phyloP scores from a whole-genome alignment of 2,113 vertebrate genomes.

The Girardinichthys multiradiatus region DNA sequence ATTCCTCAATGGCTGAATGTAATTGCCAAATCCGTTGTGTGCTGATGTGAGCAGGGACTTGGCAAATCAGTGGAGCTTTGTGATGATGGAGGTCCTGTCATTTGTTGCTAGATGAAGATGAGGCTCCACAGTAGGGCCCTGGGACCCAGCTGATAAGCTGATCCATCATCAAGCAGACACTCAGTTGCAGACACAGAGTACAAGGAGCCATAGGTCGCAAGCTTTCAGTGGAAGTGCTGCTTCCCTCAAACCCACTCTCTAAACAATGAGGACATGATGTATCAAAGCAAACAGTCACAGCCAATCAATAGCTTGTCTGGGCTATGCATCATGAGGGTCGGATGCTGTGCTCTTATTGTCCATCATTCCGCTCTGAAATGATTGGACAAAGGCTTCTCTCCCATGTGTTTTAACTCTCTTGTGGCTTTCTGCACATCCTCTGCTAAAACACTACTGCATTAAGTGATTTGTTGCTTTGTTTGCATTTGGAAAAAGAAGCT shows the following conservation, averaged over 20 bases:
- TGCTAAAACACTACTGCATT: background rate
- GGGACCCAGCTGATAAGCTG: conserved; percentile 55
- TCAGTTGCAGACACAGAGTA: conserved; percentile 5
- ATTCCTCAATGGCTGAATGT: conserved; percentile 19
- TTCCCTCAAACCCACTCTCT: conserved; percentile 56
- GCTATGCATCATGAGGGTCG: conserved; percentile 64
- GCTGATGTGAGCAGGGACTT: conserved; percentile 39
- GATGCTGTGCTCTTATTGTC: conserved; percentile 71
- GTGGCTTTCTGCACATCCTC: background rate
- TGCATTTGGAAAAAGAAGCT: background rate
- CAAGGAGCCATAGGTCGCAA: conserved; percentile 53
- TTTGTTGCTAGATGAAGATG: conserved; percentile 66
- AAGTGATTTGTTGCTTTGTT: conserved; percentile 1
- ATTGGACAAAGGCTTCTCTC: conserved; percentile 59
- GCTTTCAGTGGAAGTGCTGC: conserved; percentile 62
- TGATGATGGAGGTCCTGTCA: conserved; percentile 74
- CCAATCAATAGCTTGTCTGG: conserved; percentile 74
- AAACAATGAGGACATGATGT: conserved; percentile 75
- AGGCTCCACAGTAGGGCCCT: conserved; percentile 46
- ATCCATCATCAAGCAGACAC: conserved; percentile 68
- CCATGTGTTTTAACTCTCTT: conserved; percentile 23
- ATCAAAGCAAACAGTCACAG: conserved; percentile 63
- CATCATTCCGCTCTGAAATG: conserved; percentile 57
- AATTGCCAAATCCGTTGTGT: background rate
- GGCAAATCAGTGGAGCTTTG: conserved; percentile 27